Base-by-base conservation (phyloP, 2,888 invertebrate genomes). In the Eulithis testata region DNA sequence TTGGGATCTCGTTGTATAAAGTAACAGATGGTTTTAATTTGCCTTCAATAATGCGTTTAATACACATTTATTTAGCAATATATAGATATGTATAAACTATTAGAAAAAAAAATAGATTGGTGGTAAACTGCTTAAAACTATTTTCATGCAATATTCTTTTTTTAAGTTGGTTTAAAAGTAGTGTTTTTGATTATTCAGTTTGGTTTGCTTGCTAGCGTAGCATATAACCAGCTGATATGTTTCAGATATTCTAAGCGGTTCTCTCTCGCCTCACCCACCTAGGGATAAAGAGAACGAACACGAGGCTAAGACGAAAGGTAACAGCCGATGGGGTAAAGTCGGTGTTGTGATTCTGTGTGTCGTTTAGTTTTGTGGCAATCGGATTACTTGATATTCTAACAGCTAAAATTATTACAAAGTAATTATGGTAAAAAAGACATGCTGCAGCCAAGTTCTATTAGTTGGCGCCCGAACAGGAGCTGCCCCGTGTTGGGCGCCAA, bases 241-340 rank as follows among this genome's bases (percentile, higher is more conserved):
- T 95, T 89, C 94, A 96, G 96, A 96, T 94, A 95, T 96, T 84
- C 94, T 96, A 90, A 96, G 96, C 94, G 96, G 96, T 77, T 95
- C 96, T 82, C 95, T 96, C 88, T 93, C 92, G 75, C 92, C 93
- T 61, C 92, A 90, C 78, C 78, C 89, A 73, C 85, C 95, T 94
- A 93, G 95, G 93, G 94, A 94, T 86, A 95, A 94, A 90, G 95
- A 95, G 91, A 95, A 95, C 82, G 96, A 96, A 87, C 96, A 96
- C 83, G 96, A 96, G 79, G 94, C 95, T 84, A 96, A 96, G 88
- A 94, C 94, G 85, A 96, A 96, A 95, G 96, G 96, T 96, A 93
- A 91, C 86, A 53, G 70, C 63, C 59, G 58, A 61, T 57, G 62
- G 54, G 64, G 68, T 57, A 68, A 66, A 66, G 72, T 59, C 72